A percentile compares a stretch with the other conserved stretches of the same genome.
These are phyloP conservation scores for Serripes groenlandicus DNA, from an alignment of 2,888 invertebrate species.

Conservation along the genomic window DNA sequence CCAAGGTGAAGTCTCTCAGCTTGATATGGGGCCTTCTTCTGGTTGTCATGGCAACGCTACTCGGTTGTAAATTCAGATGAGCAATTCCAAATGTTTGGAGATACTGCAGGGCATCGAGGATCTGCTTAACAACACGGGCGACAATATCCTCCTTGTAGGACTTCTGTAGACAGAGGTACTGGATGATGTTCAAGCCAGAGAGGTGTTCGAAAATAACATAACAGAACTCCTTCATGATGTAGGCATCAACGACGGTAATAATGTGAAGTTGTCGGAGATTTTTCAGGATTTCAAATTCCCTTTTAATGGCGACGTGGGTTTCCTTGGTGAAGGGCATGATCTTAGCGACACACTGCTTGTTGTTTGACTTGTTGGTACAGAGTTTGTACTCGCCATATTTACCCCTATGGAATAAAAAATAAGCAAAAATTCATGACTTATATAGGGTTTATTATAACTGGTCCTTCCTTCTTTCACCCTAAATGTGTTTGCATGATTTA, in stretches of 20 bases:
- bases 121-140: conserved; percentile 93
- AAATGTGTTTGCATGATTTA: too few relatives aligned
- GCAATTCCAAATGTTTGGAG: conserved; percentile 95
- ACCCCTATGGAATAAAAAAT: conserved; percentile 88
- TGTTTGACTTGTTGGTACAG: conserved; percentile 85
- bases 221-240: conserved; percentile 86
- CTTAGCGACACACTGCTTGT: conserved; percentile 94
- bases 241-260: conserved; percentile 88
- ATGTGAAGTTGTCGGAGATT: conserved; percentile 95
- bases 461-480: too few relatives aligned
- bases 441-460: too few relatives aligned
- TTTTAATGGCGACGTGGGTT: conserved; percentile 88
- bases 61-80: conserved; percentile 92
- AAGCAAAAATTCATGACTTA: not conserved
- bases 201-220: conserved; percentile 87
- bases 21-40: conserved; percentile 89
- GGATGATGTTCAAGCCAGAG: conserved; percentile 96
- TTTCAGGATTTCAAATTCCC: conserved; percentile 93
- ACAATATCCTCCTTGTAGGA: conserved; percentile 97
- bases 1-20: conserved; percentile 95
- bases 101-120: conserved; percentile 90
- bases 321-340: conserved; percentile 87
- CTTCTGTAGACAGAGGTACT: conserved; percentile 94
- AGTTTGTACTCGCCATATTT: conserved; percentile 88
- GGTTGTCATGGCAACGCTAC: conserved; percentile 97